phyloP scores from a whole-genome alignment of 2,113 vertebrate species.

The Proteles cristata region DNA sequence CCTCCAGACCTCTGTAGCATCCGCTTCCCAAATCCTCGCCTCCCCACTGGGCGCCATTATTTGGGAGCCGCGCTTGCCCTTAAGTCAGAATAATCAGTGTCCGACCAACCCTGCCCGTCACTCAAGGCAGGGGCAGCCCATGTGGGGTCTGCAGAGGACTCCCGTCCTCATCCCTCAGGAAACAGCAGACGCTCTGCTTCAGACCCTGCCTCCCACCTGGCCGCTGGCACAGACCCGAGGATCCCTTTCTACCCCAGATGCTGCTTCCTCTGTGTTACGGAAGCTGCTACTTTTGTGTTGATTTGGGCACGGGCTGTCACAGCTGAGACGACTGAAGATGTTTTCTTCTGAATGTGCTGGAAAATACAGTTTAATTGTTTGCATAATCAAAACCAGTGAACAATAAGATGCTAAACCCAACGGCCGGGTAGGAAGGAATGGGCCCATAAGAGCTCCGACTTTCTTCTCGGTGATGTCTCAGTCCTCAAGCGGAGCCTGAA shows the following conservation, averaged over 20 bases:
- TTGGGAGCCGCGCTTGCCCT: not conserved
- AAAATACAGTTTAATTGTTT: not conserved
- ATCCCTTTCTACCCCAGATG: rapidly evolving
- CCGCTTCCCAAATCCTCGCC: not conserved
- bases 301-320: not conserved
- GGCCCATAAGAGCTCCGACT: rapidly evolving
- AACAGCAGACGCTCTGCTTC: rapidly evolving
- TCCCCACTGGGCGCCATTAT: not conserved
- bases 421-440: rapidly evolving
- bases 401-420: not conserved
- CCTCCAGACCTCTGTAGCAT: rapidly evolving
- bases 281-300: rapidly evolving
- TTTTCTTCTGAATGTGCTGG: not conserved
- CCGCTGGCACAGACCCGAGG: rapidly evolving
- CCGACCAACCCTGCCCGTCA: not conserved
- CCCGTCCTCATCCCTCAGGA: rapidly evolving
- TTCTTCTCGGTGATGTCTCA: rapidly evolving
- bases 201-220: rapidly evolving
- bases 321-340: too few species aligned
- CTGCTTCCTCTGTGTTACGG: rapidly evolving
- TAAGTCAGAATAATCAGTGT: not conserved
- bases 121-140: not conserved
- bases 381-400: not conserved
- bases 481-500: rapidly evolving
- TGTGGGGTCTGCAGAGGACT: rapidly evolving